A percentile compares a stretch with the other conserved stretches of the same genome.
These are phyloP conservation scores for Acanthurus tractus DNA, from an alignment of 2,797 vertebrate species.

Conservation along the genomic window DNA sequence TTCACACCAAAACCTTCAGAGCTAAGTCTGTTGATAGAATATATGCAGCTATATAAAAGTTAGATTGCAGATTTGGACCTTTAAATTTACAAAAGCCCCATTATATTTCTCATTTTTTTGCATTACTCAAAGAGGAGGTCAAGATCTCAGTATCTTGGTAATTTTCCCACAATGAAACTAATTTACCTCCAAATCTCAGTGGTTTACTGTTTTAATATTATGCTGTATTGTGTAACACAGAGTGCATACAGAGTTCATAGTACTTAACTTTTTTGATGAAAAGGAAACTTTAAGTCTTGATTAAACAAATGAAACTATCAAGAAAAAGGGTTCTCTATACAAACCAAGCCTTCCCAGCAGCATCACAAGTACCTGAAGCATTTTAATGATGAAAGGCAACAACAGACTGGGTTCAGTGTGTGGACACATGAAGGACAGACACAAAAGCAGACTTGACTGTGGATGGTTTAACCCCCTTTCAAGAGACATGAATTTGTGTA, in stretches of 20 bases:
- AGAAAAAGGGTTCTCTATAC: background rate
- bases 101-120: background rate
- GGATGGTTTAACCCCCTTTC: too few species aligned
- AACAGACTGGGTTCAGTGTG: too few species aligned
- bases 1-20: background rate
- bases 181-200: background rate
- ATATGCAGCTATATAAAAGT: background rate
- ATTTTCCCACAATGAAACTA: background rate
- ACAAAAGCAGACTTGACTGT: too few species aligned
- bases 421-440: too few species aligned
- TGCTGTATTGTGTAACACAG: too few species aligned
- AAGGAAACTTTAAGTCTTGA: background rate
- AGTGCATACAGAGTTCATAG: background rate
- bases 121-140: conserved; percentile 3
- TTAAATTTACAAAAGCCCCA: conserved; percentile 16
- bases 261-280: background rate
- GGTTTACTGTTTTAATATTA: background rate
- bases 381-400: too few species aligned
- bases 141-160: background rate
- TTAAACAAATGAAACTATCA: background rate
- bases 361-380: background rate
- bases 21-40: background rate
- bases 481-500: too few species aligned
- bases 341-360: background rate
- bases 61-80: conserved; percentile 2